phyloP scores from a whole-genome alignment of 1,140 invertebrate genomes.

The Drosophila tsacasi region DNA sequence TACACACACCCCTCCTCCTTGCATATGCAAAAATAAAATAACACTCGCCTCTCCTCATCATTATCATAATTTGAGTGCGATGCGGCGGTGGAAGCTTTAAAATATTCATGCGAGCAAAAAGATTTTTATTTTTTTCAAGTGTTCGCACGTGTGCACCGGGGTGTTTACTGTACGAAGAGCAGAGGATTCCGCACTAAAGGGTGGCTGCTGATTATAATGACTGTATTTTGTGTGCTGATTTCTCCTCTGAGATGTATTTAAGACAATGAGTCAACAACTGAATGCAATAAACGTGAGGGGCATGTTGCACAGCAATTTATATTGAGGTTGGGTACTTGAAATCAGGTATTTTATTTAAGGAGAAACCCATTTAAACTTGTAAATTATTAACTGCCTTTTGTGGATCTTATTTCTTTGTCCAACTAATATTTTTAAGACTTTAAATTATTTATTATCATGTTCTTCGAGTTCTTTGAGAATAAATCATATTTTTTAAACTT shows the following conservation, averaged over 20 bases:
- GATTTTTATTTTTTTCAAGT: conserved; percentile 57
- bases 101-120: conserved; percentile 75
- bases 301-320: neutral
- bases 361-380: neutral
- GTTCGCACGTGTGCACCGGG: conserved; percentile 68
- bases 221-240: conserved; percentile 61
- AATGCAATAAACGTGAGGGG: neutral
- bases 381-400: neutral
- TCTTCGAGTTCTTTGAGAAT: too few species aligned
- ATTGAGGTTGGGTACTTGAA: neutral
- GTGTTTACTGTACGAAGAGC: conserved; percentile 34
- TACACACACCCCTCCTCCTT: neutral
- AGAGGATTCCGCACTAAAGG: neutral
- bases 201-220: conserved; percentile 49
- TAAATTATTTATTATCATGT: too few species aligned
- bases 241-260: conserved; percentile 28
- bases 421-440: too few species aligned
- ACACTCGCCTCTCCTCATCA: conserved; percentile 64
- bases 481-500: too few species aligned
- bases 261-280: conserved; percentile 34
- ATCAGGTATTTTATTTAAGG: neutral
- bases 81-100: conserved; percentile 66
- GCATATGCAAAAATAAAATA: conserved; percentile 45
- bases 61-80: conserved; percentile 80
- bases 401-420: too few species aligned